Conservation (phyloP, 1,140 invertebrate genomes). For the Oscheius sp. region DNA sequence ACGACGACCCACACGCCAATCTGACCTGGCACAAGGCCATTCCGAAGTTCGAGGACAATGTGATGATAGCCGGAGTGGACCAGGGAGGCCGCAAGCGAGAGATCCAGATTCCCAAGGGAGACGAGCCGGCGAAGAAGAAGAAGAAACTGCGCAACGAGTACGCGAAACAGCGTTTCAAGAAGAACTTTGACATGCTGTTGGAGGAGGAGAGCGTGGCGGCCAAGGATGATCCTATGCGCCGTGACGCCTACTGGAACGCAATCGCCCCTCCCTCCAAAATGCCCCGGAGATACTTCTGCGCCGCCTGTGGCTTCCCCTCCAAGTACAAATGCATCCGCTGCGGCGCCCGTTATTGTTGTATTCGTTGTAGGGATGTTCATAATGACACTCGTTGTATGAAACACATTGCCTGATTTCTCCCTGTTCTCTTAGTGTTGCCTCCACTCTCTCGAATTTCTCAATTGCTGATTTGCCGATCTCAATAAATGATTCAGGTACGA, state of each 20-base stretch:
- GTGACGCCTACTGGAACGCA: background rate
- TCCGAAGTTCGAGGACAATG: conserved; percentile 10
- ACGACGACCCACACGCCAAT: conserved; percentile 15
- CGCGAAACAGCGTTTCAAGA: conserved; percentile 3
- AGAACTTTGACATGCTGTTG: background rate
- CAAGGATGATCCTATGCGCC: conserved; percentile 1
- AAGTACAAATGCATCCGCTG: conserved; percentile 4
- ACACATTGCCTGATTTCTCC: background rate
- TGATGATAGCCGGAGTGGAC: background rate
- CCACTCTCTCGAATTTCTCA: background rate
- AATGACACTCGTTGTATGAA: conserved; percentile 15
- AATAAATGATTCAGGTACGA: background rate
- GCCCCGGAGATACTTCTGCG: background rate
- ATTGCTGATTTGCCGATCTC: background rate
- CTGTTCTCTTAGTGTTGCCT: background rate
- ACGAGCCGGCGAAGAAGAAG: background rate
- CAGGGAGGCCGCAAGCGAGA: background rate
- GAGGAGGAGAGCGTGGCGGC: conserved; percentile 4
- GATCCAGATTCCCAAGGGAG: background rate
- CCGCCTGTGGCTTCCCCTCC: background rate
- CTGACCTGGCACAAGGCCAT: conserved; percentile 10
- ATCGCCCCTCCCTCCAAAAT: background rate
- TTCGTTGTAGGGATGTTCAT: conserved; percentile 6
- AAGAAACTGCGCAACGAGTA: background rate
- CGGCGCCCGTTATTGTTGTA: conserved; percentile 10